Evolutionary conservation across 2,113 vertebrate genomes (phyloP).

Genomic region (Riparia riparia): DNA sequence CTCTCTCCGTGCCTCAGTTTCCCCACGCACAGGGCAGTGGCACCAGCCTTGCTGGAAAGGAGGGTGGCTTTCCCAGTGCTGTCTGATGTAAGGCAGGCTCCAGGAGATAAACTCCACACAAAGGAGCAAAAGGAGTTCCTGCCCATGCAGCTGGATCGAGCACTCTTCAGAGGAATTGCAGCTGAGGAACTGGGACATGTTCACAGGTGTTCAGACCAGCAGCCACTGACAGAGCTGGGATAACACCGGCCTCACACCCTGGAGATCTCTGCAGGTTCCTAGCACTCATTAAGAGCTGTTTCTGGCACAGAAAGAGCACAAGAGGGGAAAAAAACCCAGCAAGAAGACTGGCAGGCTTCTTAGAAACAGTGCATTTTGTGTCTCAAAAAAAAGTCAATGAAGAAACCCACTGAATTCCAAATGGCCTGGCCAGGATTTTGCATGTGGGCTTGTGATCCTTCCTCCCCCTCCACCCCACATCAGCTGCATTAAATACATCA

Average conservation of each 20-base stretch:
- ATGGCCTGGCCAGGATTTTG: background rate
- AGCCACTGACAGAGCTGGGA: background rate
- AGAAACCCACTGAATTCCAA: background rate
- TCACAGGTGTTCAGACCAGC: background rate
- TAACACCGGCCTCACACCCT: background rate
- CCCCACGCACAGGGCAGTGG: background rate
- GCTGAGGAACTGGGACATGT: background rate
- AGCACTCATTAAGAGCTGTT: conserved; percentile 53
- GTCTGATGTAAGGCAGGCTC: background rate
- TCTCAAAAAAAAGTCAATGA: background rate
- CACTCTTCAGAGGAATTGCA: background rate
- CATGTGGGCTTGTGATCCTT: background rate
- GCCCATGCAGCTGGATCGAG: background rate
- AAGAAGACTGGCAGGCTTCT: background rate
- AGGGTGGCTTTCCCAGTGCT: background rate
- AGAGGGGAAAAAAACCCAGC: background rate
- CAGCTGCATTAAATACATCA: background rate
- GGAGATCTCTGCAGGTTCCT: conserved; percentile 23
- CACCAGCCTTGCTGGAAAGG: background rate
- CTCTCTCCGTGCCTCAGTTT: background rate
- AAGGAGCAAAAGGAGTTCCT: background rate
- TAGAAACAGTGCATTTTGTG: background rate
- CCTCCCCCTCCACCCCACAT: background rate
- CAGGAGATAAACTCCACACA: background rate
- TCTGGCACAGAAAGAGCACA: conserved; percentile 18